These are phyloP conservation scores for Fregetta grallaria DNA, from an alignment of 2,113 vertebrate species.

Conservation along the genomic window DNA sequence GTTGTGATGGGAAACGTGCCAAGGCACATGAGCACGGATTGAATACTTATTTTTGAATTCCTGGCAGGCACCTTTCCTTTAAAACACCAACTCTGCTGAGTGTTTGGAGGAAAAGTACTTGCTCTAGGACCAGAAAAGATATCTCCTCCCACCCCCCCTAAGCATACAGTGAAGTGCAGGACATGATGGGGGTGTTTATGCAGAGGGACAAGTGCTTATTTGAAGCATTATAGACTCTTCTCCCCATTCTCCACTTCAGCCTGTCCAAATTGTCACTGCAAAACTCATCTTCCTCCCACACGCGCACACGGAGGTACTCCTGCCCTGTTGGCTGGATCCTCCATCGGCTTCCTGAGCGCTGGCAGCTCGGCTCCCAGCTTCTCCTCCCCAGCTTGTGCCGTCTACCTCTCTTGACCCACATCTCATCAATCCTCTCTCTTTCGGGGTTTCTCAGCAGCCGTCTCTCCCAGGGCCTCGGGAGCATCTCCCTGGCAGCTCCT, in stretches of 20 bases:
- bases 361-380: neutral
- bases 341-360: fast-evolving
- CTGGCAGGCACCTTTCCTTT: slow-evolving; percentile 60
- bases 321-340: neutral
- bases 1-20: slow-evolving; percentile 29
- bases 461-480: neutral
- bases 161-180: neutral
- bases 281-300: neutral
- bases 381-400: neutral
- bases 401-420: neutral
- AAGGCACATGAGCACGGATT: slow-evolving; percentile 33
- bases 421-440: neutral
- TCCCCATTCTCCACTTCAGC: neutral
- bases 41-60: slow-evolving; percentile 41
- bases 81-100: neutral
- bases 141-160: neutral
- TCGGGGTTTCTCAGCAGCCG: neutral
- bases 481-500: neutral
- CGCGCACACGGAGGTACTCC: neutral
- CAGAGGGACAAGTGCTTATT: fast-evolving
- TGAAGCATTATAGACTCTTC: neutral
- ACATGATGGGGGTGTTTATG: neutral
- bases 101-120: slow-evolving; percentile 30
- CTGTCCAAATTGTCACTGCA: neutral
- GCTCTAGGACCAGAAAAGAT: neutral